Base-by-base conservation (phyloP, 1,140 invertebrate species). In the Sipha flava region DNA sequence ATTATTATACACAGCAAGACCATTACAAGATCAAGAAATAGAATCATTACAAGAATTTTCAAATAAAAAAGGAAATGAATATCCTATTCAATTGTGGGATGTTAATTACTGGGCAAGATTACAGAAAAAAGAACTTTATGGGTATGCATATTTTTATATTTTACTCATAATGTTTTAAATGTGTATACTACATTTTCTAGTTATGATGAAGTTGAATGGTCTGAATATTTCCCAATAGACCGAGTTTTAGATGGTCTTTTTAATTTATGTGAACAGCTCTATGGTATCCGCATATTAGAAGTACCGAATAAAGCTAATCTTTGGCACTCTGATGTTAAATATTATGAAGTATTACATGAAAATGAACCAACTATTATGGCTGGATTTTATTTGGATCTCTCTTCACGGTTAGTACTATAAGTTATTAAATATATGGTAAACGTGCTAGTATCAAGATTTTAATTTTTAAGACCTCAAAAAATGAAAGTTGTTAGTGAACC, bases 291-390 rank as follows among this genome's bases (percentile, higher is more conserved):
- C 82, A 93, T 97, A 73, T 88, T 92, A 72, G 90, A 94, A 83
- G 57, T 70, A 23, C 86, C 88, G 57, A 85, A 87, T 9, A 86
- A 85, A 57, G 83, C 87, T 3, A 88, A 91, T 54, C 87, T 88
- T 0, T 97, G 95, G 95, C 91, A 96, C 85, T 89, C 91, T 80
- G 93, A 95, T 85, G 95, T 97, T 0, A 89, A 90, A 82, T 94
- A 91, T 83, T 97, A 91, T 85, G 90, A 95, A 82, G 87, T 98
- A 7, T 92, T 89, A 82, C 93, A 96, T 83, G 84, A 88, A n/a
- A 88, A 91, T 49, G 88, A 85, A 81, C 87, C 88, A 21, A 87
- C 87, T 45, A 91, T 92, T 1, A 87, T 94, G 12, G 92, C 91
- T 45, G 91, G 91, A 23, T 94, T 96, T 83, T 96, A 94, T 84